These are phyloP conservation scores for Otus sunia DNA, from an alignment of 2,113 vertebrate genomes.

Conservation along the genomic window DNA sequence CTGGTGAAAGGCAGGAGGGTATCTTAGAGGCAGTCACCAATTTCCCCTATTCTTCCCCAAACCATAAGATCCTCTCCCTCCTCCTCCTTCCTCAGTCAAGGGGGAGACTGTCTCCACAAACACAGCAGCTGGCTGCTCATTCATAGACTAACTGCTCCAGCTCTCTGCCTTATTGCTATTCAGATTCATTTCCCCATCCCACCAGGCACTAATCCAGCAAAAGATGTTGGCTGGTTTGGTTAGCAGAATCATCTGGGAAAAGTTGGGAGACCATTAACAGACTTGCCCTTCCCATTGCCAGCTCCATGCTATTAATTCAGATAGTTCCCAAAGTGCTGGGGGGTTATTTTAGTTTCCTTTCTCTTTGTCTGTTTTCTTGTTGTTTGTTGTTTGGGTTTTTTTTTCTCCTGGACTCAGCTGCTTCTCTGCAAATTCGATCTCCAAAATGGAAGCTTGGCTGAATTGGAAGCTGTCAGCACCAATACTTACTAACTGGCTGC, in stretches of 20 bases:
- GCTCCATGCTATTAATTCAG: background rate
- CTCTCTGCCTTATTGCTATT: slow-evolving; percentile 15
- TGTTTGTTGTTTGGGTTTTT: background rate
- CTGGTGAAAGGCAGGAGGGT: background rate
- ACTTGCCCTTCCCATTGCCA: background rate
- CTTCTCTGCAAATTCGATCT: background rate
- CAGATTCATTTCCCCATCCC: background rate
- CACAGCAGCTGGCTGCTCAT: background rate
- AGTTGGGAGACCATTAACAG: slow-evolving; percentile 12
- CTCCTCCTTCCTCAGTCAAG: background rate
- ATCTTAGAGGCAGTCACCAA: background rate
- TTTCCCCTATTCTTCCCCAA: background rate
- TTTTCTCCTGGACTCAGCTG: slow-evolving; percentile 18
- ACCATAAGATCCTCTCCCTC: background rate
- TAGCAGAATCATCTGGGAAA: slow-evolving; percentile 32
- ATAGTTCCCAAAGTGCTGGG: background rate
- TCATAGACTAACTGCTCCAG: background rate
- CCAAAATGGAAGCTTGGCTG: slow-evolving; percentile 35
- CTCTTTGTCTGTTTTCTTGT: background rate
- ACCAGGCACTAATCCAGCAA: slow-evolving; percentile 20
- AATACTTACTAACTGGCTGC: background rate
- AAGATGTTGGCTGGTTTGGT: background rate
- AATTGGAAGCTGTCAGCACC: background rate
- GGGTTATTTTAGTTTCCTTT: background rate
- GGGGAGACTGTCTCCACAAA: background rate